These are phyloP conservation scores for Hylaeus volcanicus DNA, from an alignment of 1,140 invertebrate species.

Conservation along the genomic window DNA sequence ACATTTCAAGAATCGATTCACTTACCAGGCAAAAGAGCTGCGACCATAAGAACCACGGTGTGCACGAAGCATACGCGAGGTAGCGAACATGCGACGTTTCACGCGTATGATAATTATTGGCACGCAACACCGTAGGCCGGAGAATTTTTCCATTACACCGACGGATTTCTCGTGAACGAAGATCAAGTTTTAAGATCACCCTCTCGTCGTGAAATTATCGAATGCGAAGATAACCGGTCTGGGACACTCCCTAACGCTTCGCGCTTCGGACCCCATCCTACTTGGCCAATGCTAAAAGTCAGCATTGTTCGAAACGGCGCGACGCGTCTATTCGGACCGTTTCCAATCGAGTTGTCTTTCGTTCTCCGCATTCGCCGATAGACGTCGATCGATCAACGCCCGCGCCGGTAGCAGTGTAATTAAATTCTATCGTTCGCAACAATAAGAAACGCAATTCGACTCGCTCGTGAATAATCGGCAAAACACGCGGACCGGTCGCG, in stretches of 20 bases:
- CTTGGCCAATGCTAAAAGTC: no score
- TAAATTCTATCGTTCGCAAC: slow-evolving; percentile 1
- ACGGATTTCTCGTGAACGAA: not conserved
- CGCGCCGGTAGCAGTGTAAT: slow-evolving; percentile 23
- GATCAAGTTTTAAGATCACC: not conserved
- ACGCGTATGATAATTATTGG: slow-evolving; percentile 19
- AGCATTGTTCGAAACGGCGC: not conserved
- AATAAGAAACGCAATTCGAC: not conserved
- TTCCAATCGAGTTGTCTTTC: not conserved
- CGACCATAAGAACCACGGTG: not conserved
- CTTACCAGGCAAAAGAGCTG: not conserved
- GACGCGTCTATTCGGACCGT: not conserved
- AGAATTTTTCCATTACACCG: slow-evolving; percentile 19
- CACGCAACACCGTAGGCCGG: slow-evolving; percentile 12
- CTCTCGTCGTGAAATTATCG: no score
- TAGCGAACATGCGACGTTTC: slow-evolving; percentile 7
- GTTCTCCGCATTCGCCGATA: not conserved
- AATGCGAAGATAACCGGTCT: no score
- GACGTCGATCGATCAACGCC: not conserved
- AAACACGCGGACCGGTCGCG: not conserved
- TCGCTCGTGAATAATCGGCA: slow-evolving; percentile 24
- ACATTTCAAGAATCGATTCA: not conserved
- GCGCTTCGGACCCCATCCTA: no score
- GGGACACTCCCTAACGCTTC: no score
- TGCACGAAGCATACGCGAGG: not conserved